Conservation (phyloP, 2,113 vertebrate genomes). For the Archilochus colubris region DNA sequence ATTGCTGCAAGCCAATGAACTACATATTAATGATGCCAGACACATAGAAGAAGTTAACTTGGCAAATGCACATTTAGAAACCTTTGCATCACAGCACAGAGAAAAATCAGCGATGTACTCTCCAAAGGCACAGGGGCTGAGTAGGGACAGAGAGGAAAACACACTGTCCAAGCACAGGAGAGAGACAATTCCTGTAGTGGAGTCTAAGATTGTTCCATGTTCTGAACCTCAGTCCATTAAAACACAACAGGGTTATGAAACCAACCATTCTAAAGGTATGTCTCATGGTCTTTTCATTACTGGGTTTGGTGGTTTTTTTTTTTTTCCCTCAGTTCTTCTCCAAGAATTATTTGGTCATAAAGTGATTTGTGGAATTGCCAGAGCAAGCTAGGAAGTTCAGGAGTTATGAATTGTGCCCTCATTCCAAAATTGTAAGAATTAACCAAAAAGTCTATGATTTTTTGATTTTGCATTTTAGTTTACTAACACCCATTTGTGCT, state of each 20-base stretch:
- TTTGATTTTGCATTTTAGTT: background rate
- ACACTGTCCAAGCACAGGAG: background rate
- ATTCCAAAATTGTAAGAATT: background rate
- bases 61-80: conserved; percentile 13
- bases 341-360: background rate
- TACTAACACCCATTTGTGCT: background rate
- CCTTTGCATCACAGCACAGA: background rate
- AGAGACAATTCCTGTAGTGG: conserved; percentile 38
- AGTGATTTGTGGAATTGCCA: background rate
- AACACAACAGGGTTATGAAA: conserved; percentile 59
- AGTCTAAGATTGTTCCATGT: conserved; percentile 48
- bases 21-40: background rate
- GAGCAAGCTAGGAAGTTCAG: background rate
- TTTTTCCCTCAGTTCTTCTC: background rate
- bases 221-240: conserved; percentile 58
- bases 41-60: background rate
- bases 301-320: background rate
- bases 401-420: background rate
- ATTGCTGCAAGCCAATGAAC: conserved; percentile 50
- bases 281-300: background rate
- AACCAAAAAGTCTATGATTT: background rate
- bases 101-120: conserved; percentile 9
- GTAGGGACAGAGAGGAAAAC: conserved; percentile 12
- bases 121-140: conserved; percentile 37
- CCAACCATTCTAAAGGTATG: conserved; percentile 72